phyloP scores from a whole-genome alignment of 2,888 invertebrate genomes.

The Xestia rhomboidea region DNA sequence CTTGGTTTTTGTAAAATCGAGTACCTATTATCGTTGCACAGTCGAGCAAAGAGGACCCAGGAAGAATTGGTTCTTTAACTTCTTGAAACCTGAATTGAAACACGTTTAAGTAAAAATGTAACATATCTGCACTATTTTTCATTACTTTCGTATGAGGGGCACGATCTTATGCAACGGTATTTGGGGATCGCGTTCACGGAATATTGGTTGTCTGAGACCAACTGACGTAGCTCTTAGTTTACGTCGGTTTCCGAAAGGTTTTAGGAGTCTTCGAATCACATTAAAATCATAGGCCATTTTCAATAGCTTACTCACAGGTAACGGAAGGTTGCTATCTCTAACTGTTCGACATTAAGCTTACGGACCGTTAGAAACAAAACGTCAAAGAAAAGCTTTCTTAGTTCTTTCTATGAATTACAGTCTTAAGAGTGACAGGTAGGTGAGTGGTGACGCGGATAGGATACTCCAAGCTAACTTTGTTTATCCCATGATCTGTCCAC shows the following conservation, averaged over 20 bases:
- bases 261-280: background rate
- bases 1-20: background rate
- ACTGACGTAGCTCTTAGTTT: conserved; percentile 2
- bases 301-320: too few species aligned
- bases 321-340: too few species aligned
- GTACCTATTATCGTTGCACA: background rate
- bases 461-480: too few species aligned
- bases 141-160: conserved; percentile 16
- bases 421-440: too few species aligned
- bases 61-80: background rate
- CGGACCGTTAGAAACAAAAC: too few species aligned
- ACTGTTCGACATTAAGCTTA: too few species aligned
- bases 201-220: conserved; percentile 35
- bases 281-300: background rate
- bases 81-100: background rate
- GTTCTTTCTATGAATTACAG: too few species aligned
- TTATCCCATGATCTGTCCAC: too few species aligned
- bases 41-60: background rate
- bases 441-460: too few species aligned
- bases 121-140: conserved; percentile 5
- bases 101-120: conserved; percentile 2
- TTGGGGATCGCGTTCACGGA: conserved; percentile 31
- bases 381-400: too few species aligned
- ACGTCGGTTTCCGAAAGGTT: background rate
- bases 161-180: conserved; percentile 41